These are phyloP conservation scores for Idaea aversata DNA, from an alignment of 2,888 invertebrate species.

Conservation along the genomic window DNA sequence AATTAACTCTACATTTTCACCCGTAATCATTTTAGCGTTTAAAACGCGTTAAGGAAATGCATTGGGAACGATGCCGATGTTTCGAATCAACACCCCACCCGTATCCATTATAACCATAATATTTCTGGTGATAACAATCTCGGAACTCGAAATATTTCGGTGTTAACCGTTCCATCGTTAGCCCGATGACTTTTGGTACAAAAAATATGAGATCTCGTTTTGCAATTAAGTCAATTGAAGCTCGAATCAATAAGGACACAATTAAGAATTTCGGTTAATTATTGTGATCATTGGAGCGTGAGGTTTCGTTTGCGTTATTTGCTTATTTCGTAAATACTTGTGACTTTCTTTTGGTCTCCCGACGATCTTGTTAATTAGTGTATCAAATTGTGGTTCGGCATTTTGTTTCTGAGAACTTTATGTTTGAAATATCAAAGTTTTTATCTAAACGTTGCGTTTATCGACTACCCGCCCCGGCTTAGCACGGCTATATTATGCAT, in stretches of 20 bases:
- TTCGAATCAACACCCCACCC: constrained; percentile 15
- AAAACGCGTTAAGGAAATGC: too few relatives aligned
- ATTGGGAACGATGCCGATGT: too few relatives aligned
- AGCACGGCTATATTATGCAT: too few relatives aligned
- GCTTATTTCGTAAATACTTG: constrained; percentile 19
- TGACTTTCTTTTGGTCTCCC: constrained; percentile 15
- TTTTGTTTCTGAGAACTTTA: constrained; percentile 16
- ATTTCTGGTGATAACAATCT: constrained; percentile 23
- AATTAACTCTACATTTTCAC: neutral
- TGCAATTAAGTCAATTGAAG: constrained; percentile 39
- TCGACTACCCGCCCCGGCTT: too few relatives aligned
- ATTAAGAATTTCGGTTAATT: constrained; percentile 53
- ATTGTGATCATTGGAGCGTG: constrained; percentile 37
- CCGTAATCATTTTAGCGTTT: too few relatives aligned
- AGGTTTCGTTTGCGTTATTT: constrained; percentile 33
- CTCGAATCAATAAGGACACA: constrained; percentile 44
- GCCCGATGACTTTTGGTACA: constrained; percentile 21
- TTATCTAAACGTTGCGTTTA: neutral
- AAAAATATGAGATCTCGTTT: constrained; percentile 33
- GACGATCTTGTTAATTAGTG: constrained; percentile 20
- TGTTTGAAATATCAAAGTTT: constrained; percentile 19
- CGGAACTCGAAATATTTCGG: constrained; percentile 16
- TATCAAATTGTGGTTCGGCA: constrained; percentile 7
- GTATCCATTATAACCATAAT: constrained; percentile 16
- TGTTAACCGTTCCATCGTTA: constrained; percentile 15